A percentile compares a stretch with the other conserved stretches of the same genome.
These are phyloP conservation scores for Thymelicus sylvestris DNA, from an alignment of 2,888 invertebrate genomes.

Conservation along the genomic window DNA sequence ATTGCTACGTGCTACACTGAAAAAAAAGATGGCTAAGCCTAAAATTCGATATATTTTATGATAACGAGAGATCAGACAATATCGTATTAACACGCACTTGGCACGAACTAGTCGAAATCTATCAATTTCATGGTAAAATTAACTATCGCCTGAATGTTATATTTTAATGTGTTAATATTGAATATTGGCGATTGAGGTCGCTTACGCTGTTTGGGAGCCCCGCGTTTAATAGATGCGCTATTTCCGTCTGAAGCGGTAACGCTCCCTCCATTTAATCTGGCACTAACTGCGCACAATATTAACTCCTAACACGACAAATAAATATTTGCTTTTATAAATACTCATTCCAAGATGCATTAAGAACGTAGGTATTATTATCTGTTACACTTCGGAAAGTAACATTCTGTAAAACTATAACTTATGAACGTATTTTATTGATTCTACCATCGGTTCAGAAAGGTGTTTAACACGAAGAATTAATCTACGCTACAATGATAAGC, in stretches of 20 bases:
- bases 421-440: no score
- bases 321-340: not conserved
- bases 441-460: no score
- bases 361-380: not conserved
- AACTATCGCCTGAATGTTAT: not conserved
- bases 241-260: constrained; percentile 18
- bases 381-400: no score
- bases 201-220: not conserved
- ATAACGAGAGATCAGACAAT: no score
- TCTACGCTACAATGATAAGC: no score
- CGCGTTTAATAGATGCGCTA: constrained; percentile 21
- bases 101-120: no score
- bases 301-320: not conserved
- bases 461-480: no score
- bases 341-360: not conserved
- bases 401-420: no score
- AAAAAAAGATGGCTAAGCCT: no score
- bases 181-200: constrained; percentile 9
- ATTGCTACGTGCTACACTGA: no score
- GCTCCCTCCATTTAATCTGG: constrained; percentile 8
- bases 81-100: no score
- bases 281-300: constrained; percentile 11
- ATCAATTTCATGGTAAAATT: not conserved
- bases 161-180: not conserved
- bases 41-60: no score